phyloP scores from a whole-genome alignment of 2,888 invertebrate species.

The Cartodere bifasciata region DNA sequence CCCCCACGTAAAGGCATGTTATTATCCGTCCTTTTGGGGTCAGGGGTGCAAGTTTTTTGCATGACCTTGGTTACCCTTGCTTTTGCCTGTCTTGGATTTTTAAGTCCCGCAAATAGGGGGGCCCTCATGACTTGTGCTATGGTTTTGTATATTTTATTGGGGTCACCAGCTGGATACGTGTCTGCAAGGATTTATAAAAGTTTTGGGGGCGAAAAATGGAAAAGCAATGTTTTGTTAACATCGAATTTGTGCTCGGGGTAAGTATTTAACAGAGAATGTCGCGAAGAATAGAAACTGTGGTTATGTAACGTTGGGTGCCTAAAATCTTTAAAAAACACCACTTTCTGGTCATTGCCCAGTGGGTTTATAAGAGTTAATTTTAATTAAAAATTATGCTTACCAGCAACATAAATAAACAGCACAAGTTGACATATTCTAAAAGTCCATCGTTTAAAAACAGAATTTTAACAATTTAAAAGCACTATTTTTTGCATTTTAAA shows the following conservation, averaged over 20 bases:
- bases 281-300: too few relatives aligned
- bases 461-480: too few relatives aligned
- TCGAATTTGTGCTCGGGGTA: slow-evolving; percentile 96
- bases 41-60: slow-evolving; percentile 89
- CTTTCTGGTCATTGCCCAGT: too few relatives aligned
- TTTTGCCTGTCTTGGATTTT: slow-evolving; percentile 97
- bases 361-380: too few relatives aligned
- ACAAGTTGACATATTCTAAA: too few relatives aligned
- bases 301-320: too few relatives aligned
- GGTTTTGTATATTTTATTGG: slow-evolving; percentile 92
- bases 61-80: slow-evolving; percentile 93
- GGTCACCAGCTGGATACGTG: slow-evolving; percentile 93
- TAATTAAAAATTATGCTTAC: too few relatives aligned
- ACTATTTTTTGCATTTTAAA: too few relatives aligned
- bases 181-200: slow-evolving; percentile 97
- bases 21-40: slow-evolving; percentile 89
- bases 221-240: slow-evolving; percentile 91
- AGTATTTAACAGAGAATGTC: too few relatives aligned
- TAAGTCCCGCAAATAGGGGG: slow-evolving; percentile 97
- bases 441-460: too few relatives aligned
- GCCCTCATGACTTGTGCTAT: slow-evolving; percentile 97
- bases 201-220: slow-evolving; percentile 98
- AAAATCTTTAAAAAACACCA: too few relatives aligned
- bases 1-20: slow-evolving; percentile 96
- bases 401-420: too few relatives aligned